Conservation (phyloP, 2,888 invertebrate species). For the Drosophila formosana region DNA sequence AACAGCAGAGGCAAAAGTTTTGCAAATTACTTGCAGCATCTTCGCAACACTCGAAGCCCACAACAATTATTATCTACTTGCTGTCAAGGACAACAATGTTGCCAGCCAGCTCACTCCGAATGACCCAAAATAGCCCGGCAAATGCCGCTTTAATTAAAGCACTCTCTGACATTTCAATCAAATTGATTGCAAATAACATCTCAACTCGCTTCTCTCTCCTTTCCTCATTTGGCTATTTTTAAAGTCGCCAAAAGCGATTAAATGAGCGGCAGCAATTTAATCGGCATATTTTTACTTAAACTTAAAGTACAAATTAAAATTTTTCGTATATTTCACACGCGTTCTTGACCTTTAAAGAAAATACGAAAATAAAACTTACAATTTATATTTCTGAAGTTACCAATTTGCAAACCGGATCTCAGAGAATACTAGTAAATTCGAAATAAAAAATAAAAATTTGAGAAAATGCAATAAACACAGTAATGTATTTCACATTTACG, state of each 20-base stretch:
- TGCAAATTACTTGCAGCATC: slow-evolving; percentile 55
- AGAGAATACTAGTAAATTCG: too few relatives aligned
- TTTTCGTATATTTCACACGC: too few relatives aligned
- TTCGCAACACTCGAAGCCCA: slow-evolving; percentile 38
- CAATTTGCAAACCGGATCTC: too few relatives aligned
- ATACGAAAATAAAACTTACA: too few relatives aligned
- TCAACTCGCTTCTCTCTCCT: background rate
- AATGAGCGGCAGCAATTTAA: background rate
- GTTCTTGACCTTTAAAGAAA: too few relatives aligned
- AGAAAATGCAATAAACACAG: too few relatives aligned
- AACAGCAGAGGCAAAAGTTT: slow-evolving; percentile 35
- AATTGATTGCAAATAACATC: slow-evolving; percentile 20
- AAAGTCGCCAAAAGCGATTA: background rate
- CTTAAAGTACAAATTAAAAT: too few relatives aligned
- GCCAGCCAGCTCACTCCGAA: background rate
- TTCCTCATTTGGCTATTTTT: background rate
- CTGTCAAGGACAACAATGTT: slow-evolving; percentile 10
- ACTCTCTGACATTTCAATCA: slow-evolving; percentile 24
- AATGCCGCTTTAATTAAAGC: slow-evolving; percentile 37
- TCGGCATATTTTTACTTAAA: background rate
- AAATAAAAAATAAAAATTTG: too few relatives aligned
- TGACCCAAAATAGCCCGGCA: slow-evolving; percentile 13
- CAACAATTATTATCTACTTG: slow-evolving; percentile 53
- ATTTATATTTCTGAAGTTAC: too few relatives aligned
- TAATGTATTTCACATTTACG: too few relatives aligned